A percentile compares a stretch with the other conserved stretches of the same genome.
Conservation (phyloP, 2,888 invertebrate species). For the Perithous albicinctus region DNA sequence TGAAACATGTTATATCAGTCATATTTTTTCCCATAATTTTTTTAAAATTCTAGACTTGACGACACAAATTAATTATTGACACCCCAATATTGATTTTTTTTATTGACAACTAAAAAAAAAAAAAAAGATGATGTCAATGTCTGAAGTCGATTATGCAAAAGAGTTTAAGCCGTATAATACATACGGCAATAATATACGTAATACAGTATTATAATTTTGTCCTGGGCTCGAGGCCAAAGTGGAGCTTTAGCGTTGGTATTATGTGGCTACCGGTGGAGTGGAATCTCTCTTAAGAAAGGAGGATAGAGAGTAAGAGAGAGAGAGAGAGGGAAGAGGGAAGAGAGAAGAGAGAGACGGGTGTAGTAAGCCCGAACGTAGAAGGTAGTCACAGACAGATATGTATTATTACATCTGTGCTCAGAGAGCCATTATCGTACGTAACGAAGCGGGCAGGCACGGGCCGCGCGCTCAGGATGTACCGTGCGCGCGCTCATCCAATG, state of each 20-base stretch:
- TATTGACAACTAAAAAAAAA: no score
- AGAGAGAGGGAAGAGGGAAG: background rate
- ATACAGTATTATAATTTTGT: constrained; percentile 43
- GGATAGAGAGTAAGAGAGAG: no score
- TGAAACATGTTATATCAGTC: no score
- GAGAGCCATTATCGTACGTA: constrained; percentile 79
- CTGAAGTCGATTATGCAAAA: background rate
- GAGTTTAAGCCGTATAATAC: background rate
- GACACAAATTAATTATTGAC: no score
- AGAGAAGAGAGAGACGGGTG: constrained; percentile 10
- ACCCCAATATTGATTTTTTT: no score
- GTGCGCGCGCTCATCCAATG: constrained; percentile 56
- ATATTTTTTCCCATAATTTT: no score
- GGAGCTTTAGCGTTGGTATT: constrained; percentile 53
- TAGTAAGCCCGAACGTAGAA: constrained; percentile 14
- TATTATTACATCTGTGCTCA: constrained; percentile 64
- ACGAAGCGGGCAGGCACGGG: constrained; percentile 81
- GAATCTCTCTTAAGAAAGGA: background rate
- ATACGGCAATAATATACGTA: background rate
- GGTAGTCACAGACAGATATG: constrained; percentile 56
- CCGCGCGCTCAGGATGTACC: constrained; percentile 69
- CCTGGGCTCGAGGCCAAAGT: constrained; percentile 58
- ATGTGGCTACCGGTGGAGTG: constrained; percentile 53
- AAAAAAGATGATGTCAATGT: background rate
- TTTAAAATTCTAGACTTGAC: no score